Evolutionary conservation across 2,888 invertebrate species (phyloP).

Genomic region (Choristoneura rosaceana): DNA sequence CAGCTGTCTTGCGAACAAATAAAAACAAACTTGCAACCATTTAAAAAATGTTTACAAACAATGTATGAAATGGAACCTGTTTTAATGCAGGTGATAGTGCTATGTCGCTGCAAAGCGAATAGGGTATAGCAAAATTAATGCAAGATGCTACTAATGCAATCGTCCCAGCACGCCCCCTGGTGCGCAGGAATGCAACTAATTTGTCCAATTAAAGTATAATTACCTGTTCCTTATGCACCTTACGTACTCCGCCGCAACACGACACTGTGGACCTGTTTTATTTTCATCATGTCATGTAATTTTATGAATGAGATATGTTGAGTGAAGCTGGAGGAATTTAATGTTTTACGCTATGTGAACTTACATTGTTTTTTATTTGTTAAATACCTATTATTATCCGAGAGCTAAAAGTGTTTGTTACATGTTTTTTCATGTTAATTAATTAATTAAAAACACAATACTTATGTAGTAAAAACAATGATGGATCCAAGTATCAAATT

Average conservation of each 20-base stretch:
- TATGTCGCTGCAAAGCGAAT: neutral
- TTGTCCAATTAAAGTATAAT: constrained; percentile 35
- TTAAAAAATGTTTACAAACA: constrained; percentile 37
- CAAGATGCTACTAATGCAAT: constrained; percentile 18
- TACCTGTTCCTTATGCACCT: constrained; percentile 33
- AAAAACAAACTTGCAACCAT: constrained; percentile 15
- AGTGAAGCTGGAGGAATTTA: constrained; percentile 10
- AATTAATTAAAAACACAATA: neutral
- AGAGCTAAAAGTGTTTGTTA: neutral
- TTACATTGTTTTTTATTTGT: neutral
- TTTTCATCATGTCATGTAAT: constrained; percentile 1
- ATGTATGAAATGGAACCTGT: constrained; percentile 16
- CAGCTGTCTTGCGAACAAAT: neutral
- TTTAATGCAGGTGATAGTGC: constrained; percentile 8
- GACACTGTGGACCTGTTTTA: constrained; percentile 17
- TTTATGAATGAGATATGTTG: constrained; percentile 15
- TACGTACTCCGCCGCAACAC: constrained; percentile 14
- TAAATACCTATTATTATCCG: neutral
- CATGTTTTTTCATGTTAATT: neutral
- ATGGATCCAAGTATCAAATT: neutral
- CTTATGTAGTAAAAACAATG: neutral
- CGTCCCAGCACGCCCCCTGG: constrained; percentile 15
- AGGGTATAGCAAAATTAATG: neutral
- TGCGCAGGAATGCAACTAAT: constrained; percentile 30
- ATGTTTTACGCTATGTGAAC: neutral